Evolutionary conservation across 2,113 vertebrate genomes (phyloP).

Genomic region (Dermatemys mawii): DNA sequence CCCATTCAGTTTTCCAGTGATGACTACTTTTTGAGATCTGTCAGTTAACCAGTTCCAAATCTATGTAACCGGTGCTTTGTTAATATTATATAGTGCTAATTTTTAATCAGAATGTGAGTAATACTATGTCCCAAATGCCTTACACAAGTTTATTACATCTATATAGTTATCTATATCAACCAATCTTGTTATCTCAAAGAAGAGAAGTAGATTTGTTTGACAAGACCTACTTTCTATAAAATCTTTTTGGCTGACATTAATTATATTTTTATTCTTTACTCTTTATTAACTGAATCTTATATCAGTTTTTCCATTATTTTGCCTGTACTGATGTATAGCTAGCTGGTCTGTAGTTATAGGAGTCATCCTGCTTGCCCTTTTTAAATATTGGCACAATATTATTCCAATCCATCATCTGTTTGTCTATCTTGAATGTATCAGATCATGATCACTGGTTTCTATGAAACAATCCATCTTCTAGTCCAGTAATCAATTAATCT

Average conservation of each 20-base stretch:
- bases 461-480: neutral
- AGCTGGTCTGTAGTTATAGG: neutral
- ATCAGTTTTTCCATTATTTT: neutral
- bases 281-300: neutral
- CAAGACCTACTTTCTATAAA: no score
- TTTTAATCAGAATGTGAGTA: neutral
- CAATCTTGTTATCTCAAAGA: neutral
- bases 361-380: neutral
- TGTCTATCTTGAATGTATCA: neutral
- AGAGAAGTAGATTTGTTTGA: neutral
- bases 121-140: neutral
- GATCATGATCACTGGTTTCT: neutral
- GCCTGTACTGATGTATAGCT: neutral
- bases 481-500: neutral
- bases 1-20: neutral
- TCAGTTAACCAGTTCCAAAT: neutral
- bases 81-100: neutral
- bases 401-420: neutral
- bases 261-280: neutral
- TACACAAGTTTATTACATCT: neutral
- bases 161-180: neutral
- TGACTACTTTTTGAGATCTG: neutral
- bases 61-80: neutral
- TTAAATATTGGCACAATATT: neutral
- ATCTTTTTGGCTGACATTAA: no score